Base-by-base conservation (phyloP, 2,113 vertebrate genomes). In the Clarias batrachus region DNA sequence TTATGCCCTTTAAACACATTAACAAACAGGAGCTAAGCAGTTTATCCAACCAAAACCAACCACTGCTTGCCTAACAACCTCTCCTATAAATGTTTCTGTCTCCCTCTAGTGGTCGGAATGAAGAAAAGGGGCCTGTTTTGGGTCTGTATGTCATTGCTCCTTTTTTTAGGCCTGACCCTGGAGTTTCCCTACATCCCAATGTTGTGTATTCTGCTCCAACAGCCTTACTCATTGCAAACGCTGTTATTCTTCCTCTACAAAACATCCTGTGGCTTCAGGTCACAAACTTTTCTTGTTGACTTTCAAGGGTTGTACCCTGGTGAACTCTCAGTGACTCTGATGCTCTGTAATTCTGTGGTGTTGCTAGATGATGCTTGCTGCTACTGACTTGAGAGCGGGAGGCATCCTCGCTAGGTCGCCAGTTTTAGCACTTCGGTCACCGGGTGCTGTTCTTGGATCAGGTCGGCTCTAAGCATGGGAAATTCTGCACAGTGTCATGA, bases 201-300 rank as follows among this genome's bases (percentile, higher is more conserved):
- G 93, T 94, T 94, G 94, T 94, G 93, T 93, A 85, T 93, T 92
- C 91, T 90, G 92, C 91, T 93, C 86, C 87, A 90, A 92, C 92
- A 89, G 90, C 91, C 93, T 95, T 95, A 95, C 93, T 95, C 94
- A 95, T 88, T 90, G 92, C 91, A 90, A 91, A 91, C 92, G 93
- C 94, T 94, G 94, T 95, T 95, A 91, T 95, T 90, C 90, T 91
- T 91, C 88, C 90, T 91, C 91, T 91, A 93, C 91, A 96, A 95
- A 95, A 95, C 94, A 95, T 95, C 94, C 95, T 94, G 94, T 94
- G 94, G 95, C 91, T 95, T 94, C 91, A 92, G 93, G 90, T 93
- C 94, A 93, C 91, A 92, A 93, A 89, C 92, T 92, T 91, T 90
- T 90, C 92, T 94, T 94, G 93, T 94, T 94, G 93, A 94, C 92